Evolutionary conservation across 2,888 invertebrate genomes (phyloP).

Genomic region (Chloroclystis v-ata): DNA sequence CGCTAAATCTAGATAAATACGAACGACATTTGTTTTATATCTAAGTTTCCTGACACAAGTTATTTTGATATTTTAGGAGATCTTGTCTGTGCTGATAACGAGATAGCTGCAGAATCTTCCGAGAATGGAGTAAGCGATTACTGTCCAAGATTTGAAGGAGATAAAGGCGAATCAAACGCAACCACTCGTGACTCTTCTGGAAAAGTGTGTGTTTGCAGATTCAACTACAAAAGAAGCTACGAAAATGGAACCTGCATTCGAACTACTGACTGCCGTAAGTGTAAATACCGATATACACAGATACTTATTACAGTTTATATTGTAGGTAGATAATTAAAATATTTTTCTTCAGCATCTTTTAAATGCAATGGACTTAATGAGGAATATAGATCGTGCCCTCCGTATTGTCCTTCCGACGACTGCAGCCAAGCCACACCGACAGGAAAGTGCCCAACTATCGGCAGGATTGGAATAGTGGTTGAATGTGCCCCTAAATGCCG

Average conservation of each 20-base stretch:
- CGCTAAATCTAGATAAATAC: too few relatives aligned
- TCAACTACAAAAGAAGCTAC: slow-evolving; percentile 35
- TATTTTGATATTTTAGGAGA: slow-evolving; percentile 14
- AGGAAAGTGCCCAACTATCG: slow-evolving; percentile 35
- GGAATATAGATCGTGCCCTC: slow-evolving; percentile 41
- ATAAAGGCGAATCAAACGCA: slow-evolving; percentile 20
- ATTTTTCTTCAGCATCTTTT: slow-evolving; percentile 40
- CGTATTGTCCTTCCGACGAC: slow-evolving; percentile 39
- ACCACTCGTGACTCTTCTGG: slow-evolving; percentile 18
- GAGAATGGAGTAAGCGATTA: slow-evolving; percentile 12
- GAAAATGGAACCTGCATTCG: slow-evolving; percentile 39
- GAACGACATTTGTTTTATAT: too few relatives aligned
- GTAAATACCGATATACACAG: background rate
- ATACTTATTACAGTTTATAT: too few relatives aligned
- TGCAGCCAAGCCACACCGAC: slow-evolving; percentile 37
- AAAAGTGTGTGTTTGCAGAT: slow-evolving; percentile 39
- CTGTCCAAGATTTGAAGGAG: slow-evolving; percentile 18
- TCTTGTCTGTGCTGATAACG: slow-evolving; percentile 18
- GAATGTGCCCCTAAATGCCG: slow-evolving; percentile 41
- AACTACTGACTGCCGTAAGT: slow-evolving; percentile 41
- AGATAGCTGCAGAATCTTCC: slow-evolving; percentile 14
- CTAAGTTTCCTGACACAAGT: too few relatives aligned
- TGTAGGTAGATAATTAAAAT: too few relatives aligned
- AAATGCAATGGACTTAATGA: slow-evolving; percentile 37
- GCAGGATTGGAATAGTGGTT: slow-evolving; percentile 32